Evolutionary conservation across 2,797 vertebrate species (phyloP).

Genomic region (Otus scops): DNA sequence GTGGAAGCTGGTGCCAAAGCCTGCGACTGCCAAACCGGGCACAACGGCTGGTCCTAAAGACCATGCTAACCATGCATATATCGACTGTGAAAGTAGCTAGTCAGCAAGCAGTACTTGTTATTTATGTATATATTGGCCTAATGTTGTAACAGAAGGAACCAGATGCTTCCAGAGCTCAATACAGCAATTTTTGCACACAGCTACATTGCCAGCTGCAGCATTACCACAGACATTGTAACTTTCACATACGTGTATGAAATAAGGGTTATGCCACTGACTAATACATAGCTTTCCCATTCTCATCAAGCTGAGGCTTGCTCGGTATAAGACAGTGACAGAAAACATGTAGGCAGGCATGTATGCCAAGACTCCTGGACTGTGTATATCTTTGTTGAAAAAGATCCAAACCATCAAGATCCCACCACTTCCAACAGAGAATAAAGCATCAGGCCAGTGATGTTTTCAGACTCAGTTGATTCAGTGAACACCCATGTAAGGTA

Average conservation of each 20-base stretch:
- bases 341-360: neutral
- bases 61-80: neutral
- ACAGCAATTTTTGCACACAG: neutral
- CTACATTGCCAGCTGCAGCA: neutral
- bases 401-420: neutral
- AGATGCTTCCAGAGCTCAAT: neutral
- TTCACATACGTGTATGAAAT: neutral
- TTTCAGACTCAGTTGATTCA: neutral
- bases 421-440: neutral
- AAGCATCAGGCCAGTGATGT: neutral
- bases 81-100: neutral
- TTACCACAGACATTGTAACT: neutral
- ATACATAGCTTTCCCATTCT: neutral
- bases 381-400: neutral
- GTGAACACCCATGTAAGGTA: neutral
- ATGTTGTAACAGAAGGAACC: neutral
- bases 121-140: neutral
- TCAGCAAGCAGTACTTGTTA: neutral
- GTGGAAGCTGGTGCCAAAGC: neutral
- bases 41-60: neutral
- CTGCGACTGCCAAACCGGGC: neutral
- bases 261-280: neutral
- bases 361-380: neutral
- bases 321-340: neutral
- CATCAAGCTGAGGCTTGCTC: neutral